Evolutionary conservation across 2,113 vertebrate genomes (phyloP).

Genomic region (Neogobius melanostomus): DNA sequence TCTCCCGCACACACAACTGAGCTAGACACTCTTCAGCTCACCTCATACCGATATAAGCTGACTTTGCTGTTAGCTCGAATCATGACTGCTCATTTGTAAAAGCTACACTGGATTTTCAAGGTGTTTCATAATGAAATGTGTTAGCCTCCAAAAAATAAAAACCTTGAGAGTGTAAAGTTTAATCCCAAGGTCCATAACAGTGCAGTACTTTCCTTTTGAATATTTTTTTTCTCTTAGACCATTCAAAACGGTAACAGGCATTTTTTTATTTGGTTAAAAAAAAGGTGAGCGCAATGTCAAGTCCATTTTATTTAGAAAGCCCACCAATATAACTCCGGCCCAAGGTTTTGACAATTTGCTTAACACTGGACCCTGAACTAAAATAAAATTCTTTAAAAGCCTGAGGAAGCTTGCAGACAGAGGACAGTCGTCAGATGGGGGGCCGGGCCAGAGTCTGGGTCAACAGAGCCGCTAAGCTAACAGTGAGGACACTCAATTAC

Average conservation of each 20-base stretch:
- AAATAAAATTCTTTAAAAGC: constrained; percentile 10
- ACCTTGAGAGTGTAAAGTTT: neutral
- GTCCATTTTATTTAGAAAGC: constrained; percentile 8
- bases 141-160: neutral
- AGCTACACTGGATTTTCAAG: neutral
- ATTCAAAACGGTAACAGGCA: neutral
- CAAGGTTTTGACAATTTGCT: constrained; percentile 1
- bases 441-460: constrained; percentile 57
- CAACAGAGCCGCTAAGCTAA: constrained; percentile 81
- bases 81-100: constrained; percentile 1
- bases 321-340: neutral
- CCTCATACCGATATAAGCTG: neutral
- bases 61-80: neutral
- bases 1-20: too few relatives aligned
- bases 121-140: neutral
- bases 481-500: constrained; percentile 91
- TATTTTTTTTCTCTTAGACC: neutral
- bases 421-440: constrained; percentile 49
- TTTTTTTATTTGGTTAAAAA: neutral
- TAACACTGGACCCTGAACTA: constrained; percentile 2
- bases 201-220: neutral
- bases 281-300: constrained; percentile 1
- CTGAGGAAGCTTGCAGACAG: neutral
- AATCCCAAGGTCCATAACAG: neutral
- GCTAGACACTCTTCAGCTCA: neutral